Conservation (phyloP, 2,888 invertebrate genomes). For the Sepioteuthis lessoniana region DNA sequence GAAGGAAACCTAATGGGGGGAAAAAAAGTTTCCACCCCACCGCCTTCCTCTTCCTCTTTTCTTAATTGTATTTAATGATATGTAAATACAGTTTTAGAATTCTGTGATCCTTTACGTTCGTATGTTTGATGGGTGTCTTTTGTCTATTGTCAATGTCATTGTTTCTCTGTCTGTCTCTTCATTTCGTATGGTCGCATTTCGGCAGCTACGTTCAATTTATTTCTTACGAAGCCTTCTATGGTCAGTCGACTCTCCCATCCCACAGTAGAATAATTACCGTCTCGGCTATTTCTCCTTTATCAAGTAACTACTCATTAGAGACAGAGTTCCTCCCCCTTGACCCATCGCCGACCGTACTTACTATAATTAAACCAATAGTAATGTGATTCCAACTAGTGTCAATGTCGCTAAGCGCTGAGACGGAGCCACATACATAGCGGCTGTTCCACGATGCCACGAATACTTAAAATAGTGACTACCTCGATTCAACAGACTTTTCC, state of each 20-base stretch:
- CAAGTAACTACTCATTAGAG: neutral
- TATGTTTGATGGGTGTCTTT: neutral
- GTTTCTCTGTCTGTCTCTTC: neutral
- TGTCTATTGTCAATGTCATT: conserved; percentile 37
- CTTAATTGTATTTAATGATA: conserved; percentile 25
- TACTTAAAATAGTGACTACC: too few species aligned
- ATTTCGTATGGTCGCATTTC: neutral
- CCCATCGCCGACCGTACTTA: neutral
- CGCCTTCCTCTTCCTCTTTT: neutral
- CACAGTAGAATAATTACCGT: neutral
- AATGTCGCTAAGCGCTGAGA: neutral
- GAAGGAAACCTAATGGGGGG: neutral
- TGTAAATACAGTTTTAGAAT: neutral
- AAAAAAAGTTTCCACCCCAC: neutral
- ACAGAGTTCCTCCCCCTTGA: neutral
- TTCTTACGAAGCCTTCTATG: neutral
- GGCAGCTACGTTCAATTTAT: neutral
- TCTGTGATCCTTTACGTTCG: neutral
- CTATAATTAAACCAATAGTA: neutral
- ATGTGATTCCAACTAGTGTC: neutral
- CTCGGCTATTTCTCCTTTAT: neutral
- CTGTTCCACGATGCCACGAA: neutral
- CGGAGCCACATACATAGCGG: neutral
- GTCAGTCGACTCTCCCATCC: conserved; percentile 36
- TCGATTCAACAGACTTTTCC: too few species aligned